Conservation (phyloP, 2,113 vertebrate genomes). For the Pseudorasbora parva region DNA sequence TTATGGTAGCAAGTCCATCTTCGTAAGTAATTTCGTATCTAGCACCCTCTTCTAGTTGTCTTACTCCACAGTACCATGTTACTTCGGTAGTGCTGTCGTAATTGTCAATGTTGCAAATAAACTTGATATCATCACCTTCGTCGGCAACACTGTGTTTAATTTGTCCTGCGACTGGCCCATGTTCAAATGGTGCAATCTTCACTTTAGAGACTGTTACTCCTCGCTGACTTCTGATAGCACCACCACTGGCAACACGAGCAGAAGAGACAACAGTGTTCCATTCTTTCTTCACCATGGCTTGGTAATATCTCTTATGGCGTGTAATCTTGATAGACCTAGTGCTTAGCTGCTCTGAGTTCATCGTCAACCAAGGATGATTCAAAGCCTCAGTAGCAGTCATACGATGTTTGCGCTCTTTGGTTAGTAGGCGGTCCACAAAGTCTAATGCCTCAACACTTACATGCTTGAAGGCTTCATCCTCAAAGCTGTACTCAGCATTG, state of each 20-base stretch:
- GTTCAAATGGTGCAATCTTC: conserved; percentile 95
- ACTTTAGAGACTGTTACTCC: conserved; percentile 91
- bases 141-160: conserved; percentile 83
- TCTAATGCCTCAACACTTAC: conserved; percentile 90
- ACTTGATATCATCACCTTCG: conserved; percentile 87
- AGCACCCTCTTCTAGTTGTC: conserved; percentile 88
- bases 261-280: conserved; percentile 91
- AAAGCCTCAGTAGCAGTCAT: conserved; percentile 94
- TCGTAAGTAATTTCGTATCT: conserved; percentile 94
- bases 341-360: conserved; percentile 83
- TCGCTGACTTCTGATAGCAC: conserved; percentile 89
- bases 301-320: conserved; percentile 95
- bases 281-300: conserved; percentile 90
- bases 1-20: conserved; percentile 91
- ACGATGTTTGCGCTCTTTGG: conserved; percentile 94
- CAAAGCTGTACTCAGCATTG: conserved; percentile 92
- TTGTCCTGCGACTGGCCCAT: conserved; percentile 90
- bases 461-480: conserved; percentile 93
- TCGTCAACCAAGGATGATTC: conserved; percentile 89
- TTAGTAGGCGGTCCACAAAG: conserved; percentile 91
- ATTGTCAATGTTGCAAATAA: conserved; percentile 92
- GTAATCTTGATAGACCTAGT: conserved; percentile 85
- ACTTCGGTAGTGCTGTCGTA: conserved; percentile 94
- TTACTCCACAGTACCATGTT: conserved; percentile 97
- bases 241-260: conserved; percentile 91